phyloP scores from a whole-genome alignment of 2,113 vertebrate species.

The Montifringilla adamsi region DNA sequence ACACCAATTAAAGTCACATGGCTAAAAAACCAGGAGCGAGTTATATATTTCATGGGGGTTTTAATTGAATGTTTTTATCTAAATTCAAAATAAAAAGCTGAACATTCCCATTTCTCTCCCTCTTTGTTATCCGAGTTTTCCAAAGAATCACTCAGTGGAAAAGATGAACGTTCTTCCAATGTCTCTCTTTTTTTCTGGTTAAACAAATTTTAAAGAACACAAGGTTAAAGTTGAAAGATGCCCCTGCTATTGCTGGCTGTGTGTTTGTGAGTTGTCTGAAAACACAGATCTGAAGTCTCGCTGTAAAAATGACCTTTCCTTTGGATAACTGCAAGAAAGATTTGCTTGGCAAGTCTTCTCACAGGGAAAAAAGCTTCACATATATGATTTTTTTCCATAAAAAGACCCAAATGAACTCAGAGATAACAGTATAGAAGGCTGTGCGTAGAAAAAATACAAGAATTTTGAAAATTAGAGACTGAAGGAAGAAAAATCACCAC shows the following conservation, averaged over 20 bases:
- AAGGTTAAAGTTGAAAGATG: slow-evolving; percentile 67
- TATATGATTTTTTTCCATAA: background rate
- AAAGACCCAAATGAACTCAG: background rate
- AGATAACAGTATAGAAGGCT: background rate
- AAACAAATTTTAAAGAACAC: slow-evolving; percentile 52
- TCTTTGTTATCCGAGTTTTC: background rate
- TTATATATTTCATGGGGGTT: background rate
- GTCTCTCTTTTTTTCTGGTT: background rate
- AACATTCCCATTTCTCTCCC: background rate
- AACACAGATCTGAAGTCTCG: background rate
- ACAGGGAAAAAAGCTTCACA: background rate
- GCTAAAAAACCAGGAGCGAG: background rate
- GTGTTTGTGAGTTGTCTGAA: background rate
- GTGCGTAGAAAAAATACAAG: accelerated
- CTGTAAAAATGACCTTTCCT: background rate
- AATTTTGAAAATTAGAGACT: background rate
- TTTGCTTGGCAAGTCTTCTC: slow-evolving; percentile 2
- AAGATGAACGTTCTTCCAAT: slow-evolving; percentile 30
- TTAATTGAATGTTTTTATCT: background rate
- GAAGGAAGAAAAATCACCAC: background rate
- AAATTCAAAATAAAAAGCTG: background rate
- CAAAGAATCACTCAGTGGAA: slow-evolving; percentile 45
- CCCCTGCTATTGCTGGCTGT: slow-evolving; percentile 60
- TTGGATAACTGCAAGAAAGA: background rate
- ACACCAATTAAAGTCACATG: background rate